Evolutionary conservation across 2,797 vertebrate species (phyloP), one percentile per base, ranked within the genome.

Genomic region (Pipistrellus kuhlii): DNA sequence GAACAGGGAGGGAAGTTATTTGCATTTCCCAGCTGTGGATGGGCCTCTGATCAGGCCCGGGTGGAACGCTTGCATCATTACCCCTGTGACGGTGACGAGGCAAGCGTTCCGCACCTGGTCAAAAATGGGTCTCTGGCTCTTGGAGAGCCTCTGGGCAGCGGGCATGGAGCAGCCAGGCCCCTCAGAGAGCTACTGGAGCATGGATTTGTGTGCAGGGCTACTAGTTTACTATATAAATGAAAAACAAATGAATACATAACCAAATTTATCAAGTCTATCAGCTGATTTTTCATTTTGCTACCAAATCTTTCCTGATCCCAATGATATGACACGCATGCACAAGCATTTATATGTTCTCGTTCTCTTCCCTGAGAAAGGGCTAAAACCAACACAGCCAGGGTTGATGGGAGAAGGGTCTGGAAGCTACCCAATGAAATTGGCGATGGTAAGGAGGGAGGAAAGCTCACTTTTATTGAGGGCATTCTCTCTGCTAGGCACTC

Each of bases 261-360:
- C 12, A 32, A 59, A 2, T n/a, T 15, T 44, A 21, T 72, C 44
- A 25, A 53, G 23, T 32, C 46, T 59, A 25, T 53, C n/a, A 7
- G 18, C 5, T 30, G 13, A 41, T 20, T 78, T 73, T 80, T 20
- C 44, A 48, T 44, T 38, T 55, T 21, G 38, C 44, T 55, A 53
- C 27, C 57, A 11, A 38, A 44, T 68, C 64, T 46, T 35, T 46
- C 72, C 75, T 30, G 2, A 64, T 68, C 15, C 51, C 18, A 13
- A 2, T n/a, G 18, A 5, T 0, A 1, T 0, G 9, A 27, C 20
- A 20, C 69, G 30, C 9, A 38, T 77, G 25, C 11, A 23, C 38
- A 7, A 12, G 21, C 0, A 14, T 25, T 51, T 53, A 1, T 13
- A 18, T 32, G 41, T 78, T 78, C 44, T 86, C 2, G 0, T 25